Evolutionary conservation across 1,140 invertebrate species (phyloP).

Genomic region (Leucophenga varia): DNA sequence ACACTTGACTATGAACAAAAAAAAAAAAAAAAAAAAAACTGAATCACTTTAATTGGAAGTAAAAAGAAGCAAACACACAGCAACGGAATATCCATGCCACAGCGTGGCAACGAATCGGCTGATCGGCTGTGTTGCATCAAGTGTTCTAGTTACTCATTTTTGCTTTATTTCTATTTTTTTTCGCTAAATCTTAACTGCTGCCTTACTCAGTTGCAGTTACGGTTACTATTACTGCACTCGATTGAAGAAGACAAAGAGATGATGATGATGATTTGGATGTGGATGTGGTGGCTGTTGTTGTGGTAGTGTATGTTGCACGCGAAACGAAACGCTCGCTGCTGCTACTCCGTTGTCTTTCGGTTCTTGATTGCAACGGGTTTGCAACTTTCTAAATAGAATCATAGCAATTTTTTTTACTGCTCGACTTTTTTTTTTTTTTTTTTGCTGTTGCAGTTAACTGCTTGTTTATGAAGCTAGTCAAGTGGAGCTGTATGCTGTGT

Average conservation of each 20-base stretch:
- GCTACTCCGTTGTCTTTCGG: too few relatives aligned
- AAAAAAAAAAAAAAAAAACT: too few relatives aligned
- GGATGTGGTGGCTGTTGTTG: slow-evolving; percentile 11
- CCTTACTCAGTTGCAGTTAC: slow-evolving; percentile 28
- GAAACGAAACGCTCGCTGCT: too few relatives aligned
- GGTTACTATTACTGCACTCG: slow-evolving; percentile 50
- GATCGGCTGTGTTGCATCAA: slow-evolving; percentile 21
- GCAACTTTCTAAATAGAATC: too few relatives aligned
- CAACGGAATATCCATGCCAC: too few relatives aligned
- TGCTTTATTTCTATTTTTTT: too few relatives aligned
- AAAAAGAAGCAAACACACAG: too few relatives aligned
- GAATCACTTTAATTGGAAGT: slow-evolving; percentile 35
- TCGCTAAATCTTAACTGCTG: too few relatives aligned
- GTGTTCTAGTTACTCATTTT: slow-evolving; percentile 40
- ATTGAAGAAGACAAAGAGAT: slow-evolving; percentile 12
- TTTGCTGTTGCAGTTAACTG: slow-evolving; percentile 15
- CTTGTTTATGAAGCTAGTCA: slow-evolving; percentile 41
- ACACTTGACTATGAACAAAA: too few relatives aligned
- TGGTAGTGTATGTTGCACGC: slow-evolving; percentile 29
- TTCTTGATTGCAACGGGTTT: too few relatives aligned
- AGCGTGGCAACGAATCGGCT: slow-evolving; percentile 9
- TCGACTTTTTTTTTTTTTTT: slow-evolving; percentile 12
- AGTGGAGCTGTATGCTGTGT: too few relatives aligned
- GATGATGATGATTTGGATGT: background rate
- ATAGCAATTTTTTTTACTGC: too few relatives aligned